Evolutionary conservation across 2,888 invertebrate species (phyloP).

Genomic region (Euplexia lucipara): DNA sequence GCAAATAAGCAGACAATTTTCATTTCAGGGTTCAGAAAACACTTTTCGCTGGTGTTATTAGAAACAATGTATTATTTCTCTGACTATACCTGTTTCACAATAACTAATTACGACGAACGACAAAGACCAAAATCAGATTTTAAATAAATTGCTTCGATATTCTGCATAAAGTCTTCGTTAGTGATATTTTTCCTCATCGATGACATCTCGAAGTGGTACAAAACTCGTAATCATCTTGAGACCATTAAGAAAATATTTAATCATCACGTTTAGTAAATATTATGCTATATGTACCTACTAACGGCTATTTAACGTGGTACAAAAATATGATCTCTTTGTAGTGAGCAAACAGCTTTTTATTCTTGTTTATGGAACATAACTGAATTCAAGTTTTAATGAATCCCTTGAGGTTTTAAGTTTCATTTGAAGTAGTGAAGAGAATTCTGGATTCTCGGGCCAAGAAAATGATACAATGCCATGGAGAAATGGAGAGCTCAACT

Average conservation of each 20-base stretch:
- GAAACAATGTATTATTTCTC: slow-evolving; percentile 38
- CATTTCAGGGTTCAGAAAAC: slow-evolving; percentile 11
- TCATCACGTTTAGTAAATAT: slow-evolving; percentile 39
- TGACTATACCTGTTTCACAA: slow-evolving; percentile 30
- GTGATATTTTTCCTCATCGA: slow-evolving; percentile 21
- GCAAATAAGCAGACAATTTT: slow-evolving; percentile 16
- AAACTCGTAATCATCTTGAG: slow-evolving; percentile 12
- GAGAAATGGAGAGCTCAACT: no score
- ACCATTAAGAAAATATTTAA: slow-evolving; percentile 43
- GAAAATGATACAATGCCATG: neutral
- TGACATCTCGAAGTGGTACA: slow-evolving; percentile 34
- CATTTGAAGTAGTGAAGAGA: neutral
- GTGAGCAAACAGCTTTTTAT: slow-evolving; percentile 26
- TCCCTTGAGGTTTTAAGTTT: neutral
- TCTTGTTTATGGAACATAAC: neutral
- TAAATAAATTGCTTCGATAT: slow-evolving; percentile 11
- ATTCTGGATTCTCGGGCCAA: neutral
- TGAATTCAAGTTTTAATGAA: neutral
- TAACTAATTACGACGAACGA: slow-evolving; percentile 10
- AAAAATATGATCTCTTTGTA: slow-evolving; percentile 30
- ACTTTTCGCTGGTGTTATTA: slow-evolving; percentile 46
- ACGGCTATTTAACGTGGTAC: slow-evolving; percentile 20
- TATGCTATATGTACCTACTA: slow-evolving; percentile 26
- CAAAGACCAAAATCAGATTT: slow-evolving; percentile 12
- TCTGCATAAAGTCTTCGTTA: neutral